Base-by-base conservation (phyloP, 2,797 vertebrate species). In the Schizopygopsis pylzovi region DNA sequence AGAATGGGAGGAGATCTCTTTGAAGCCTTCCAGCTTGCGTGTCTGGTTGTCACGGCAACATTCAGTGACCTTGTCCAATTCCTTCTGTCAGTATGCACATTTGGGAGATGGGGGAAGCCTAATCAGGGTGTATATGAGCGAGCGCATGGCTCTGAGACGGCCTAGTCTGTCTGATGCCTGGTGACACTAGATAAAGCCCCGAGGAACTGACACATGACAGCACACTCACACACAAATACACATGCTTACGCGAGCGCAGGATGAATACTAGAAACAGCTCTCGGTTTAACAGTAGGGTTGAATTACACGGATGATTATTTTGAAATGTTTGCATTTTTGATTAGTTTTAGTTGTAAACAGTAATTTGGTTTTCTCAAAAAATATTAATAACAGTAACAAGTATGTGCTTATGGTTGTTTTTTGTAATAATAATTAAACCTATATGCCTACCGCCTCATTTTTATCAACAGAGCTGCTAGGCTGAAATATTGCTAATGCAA, bases 31-130 rank as follows among this genome's bases (percentile, higher is more conserved):
- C 76, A 85, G 89, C 89, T 86, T 78, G 88, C 88, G 72, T 90
- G 88, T 87, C 89, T 90, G 89, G 90, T 90, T 89, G 89, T 84
- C 86, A 89, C 86, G 88, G 88, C 79, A 88, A 90, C 87, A 85
- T 82, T 87, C 79, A 77, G 65, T 84, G 86, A 90, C 88, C 88
- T 87, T 90, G 83, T 88, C 89, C 87, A 82, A 88, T 89, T 87
- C 82, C 79, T 86, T 89, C 88, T 89, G 87, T 90, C 90, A 87
- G 87, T 77, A 47, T 82, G 90, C 85, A 88, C 85, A 86, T 83
- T 86, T 81, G 81, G 75, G 76, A 86, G 87, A 87, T 68, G 83
- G 84, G 87, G 86, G 86, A 89, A 76, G 79, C 65, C 82, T 87
- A 88, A 87, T 88, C 88, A 89, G 82, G 82, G 72, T 84, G 77